phyloP scores from a whole-genome alignment of 1,140 invertebrate species.

The Ceratina australensis region DNA sequence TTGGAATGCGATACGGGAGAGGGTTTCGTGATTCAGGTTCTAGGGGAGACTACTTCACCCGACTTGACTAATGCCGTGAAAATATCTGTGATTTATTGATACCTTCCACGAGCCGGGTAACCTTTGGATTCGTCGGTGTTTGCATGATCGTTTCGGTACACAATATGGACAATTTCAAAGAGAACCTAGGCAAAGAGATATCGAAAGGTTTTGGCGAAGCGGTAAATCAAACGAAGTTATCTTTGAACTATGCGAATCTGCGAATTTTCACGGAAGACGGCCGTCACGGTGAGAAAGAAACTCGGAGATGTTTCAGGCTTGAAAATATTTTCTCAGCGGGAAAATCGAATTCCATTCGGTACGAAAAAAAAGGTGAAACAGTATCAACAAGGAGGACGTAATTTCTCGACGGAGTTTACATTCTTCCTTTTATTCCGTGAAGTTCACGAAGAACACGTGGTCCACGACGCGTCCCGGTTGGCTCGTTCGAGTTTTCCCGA shows the following conservation, averaged over 20 bases:
- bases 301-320: not conserved
- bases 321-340: not conserved
- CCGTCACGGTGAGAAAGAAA: too few species aligned
- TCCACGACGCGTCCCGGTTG: not conserved
- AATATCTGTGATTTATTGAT: not conserved
- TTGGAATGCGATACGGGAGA: slow-evolving; percentile 10
- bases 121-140: not conserved
- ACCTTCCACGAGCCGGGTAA: not conserved
- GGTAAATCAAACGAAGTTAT: not conserved
- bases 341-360: not conserved
- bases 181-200: too few species aligned
- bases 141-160: not conserved
- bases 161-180: too few species aligned
- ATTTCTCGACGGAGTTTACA: not conserved
- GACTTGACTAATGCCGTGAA: not conserved
- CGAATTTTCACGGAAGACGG: not conserved
- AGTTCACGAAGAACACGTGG: not conserved
- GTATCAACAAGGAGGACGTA: not conserved
- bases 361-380: not conserved
- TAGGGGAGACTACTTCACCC: not conserved
- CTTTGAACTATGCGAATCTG: not conserved
- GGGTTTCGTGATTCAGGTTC: slow-evolving; percentile 2
- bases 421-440: not conserved
- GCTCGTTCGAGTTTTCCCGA: not conserved
- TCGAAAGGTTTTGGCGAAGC: too few species aligned